These are phyloP conservation scores for Andinoacara biseriatus DNA, from an alignment of 2,113 vertebrate genomes.

Conservation along the genomic window DNA sequence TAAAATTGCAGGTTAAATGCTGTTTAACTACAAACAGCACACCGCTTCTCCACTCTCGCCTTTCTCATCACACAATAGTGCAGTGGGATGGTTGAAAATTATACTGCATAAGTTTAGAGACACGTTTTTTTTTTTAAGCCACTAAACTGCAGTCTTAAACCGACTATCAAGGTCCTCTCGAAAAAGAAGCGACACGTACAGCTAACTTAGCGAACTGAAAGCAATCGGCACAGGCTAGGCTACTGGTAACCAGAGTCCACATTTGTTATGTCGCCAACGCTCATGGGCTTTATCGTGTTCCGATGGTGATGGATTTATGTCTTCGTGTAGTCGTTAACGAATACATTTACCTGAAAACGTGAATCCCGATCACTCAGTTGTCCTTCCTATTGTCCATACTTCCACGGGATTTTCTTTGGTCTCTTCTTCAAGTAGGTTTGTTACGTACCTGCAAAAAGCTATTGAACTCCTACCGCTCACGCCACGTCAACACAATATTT, in stretches of 20 bases:
- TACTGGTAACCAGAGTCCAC: conserved; percentile 42
- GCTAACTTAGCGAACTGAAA: background rate
- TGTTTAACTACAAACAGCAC: background rate
- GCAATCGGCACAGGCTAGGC: conserved; percentile 1
- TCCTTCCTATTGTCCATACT: conserved; percentile 50
- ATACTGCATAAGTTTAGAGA: background rate
- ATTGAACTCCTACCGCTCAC: conserved; percentile 45
- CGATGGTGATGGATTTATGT: background rate
- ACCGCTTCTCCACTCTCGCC: background rate
- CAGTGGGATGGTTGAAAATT: too few relatives aligned
- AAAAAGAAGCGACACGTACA: background rate
- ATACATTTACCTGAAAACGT: conserved; percentile 44
- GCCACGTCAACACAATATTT: conserved; percentile 81
- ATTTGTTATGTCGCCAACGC: background rate
- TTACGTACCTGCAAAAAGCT: conserved; percentile 28
- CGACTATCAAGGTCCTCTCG: background rate
- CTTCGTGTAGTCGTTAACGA: background rate
- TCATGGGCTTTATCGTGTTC: background rate
- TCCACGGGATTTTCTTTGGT: background rate
- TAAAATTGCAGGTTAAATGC: background rate
- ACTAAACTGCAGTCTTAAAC: background rate
- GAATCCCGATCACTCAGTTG: conserved; percentile 24
- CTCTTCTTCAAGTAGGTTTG: conserved; percentile 6
- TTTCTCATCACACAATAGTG: background rate
- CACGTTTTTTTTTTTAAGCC: background rate